Conservation (phyloP, 2,888 invertebrate species). For the Hypsopygia costalis region DNA sequence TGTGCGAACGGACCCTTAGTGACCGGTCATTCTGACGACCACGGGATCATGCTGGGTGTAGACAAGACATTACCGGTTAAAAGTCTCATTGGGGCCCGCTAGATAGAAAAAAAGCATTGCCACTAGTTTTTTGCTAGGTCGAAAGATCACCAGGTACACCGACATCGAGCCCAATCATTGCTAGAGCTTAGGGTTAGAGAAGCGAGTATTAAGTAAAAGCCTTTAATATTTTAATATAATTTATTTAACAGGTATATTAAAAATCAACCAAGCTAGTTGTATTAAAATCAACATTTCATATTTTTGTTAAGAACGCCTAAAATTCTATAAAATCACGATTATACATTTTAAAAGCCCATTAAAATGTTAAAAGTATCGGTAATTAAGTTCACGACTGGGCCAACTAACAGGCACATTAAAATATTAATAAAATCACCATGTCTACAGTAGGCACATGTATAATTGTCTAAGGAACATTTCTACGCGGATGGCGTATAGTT, state of each 20-base stretch:
- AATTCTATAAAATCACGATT: conserved; percentile 52
- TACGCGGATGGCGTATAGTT: conserved; percentile 49
- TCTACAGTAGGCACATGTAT: conserved; percentile 44
- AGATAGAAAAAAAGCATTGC: too few relatives aligned
- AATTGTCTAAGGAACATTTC: conserved; percentile 47
- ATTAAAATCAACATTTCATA: conserved; percentile 58
- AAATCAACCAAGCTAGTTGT: conserved; percentile 47
- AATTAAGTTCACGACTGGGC: conserved; percentile 18
- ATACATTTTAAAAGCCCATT: conserved; percentile 40
- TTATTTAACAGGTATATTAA: conserved; percentile 40
- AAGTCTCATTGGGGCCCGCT: too few relatives aligned
- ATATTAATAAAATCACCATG: conserved; percentile 50
- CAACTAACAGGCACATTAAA: conserved; percentile 45
- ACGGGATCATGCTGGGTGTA: too few relatives aligned
- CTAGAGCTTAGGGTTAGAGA: too few relatives aligned
- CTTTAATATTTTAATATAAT: too few relatives aligned
- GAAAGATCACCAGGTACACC: too few relatives aligned
- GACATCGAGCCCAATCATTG: too few relatives aligned
- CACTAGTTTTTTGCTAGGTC: too few relatives aligned
- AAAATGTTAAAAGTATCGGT: conserved; percentile 33
- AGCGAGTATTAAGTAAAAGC: too few relatives aligned
- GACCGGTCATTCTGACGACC: too few relatives aligned
- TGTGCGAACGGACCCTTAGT: too few relatives aligned
- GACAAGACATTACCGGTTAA: too few relatives aligned
- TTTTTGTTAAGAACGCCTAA: conserved; percentile 32